Base-by-base conservation (phyloP, 2,113 vertebrate genomes). In the Choloepus hoffmanni region DNA sequence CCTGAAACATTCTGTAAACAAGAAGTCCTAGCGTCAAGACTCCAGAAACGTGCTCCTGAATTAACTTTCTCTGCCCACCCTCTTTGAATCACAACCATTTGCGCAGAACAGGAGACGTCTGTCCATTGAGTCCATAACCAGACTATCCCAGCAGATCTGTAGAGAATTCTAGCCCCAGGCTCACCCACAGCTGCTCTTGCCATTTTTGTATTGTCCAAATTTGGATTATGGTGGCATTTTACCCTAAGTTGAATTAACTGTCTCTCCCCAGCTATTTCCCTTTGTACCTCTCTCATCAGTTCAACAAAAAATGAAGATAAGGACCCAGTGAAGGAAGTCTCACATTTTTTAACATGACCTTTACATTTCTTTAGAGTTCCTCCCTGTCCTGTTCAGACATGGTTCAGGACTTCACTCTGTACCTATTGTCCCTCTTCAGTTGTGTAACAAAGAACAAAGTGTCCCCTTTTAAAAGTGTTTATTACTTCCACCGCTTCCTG, bases 401-500 rank as follows among this genome's bases (percentile, higher is more conserved):
- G 43, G 36, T 33, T 79, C 93, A 92, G 94, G 81, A 79, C 92
- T 88, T 93, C 77, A 26, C 76, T 60, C 81, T n/a, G 86, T 90
- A 94, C 96, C 77, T 85, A 62, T 82, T 90, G 96, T 96, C 85
- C 89, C 55, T 86, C 74, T 45, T 67, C 28, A 43, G 70, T 60
- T 95, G 83, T 90, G 53, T 40, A 55, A 81, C 93, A 73, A 60
- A 92, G 97, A 95, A 98, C 97, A 97, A 58, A 93, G 62, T 97
- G 97, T 98, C 96, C 95, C 79, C 87, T 82, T 96, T 93, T 85
- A 6, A 68, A 95, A 89, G 81, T 91, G 77, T 97, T 97, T 97
- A 97, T 98, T 94, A 90, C 97, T 97, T 97, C 97, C 96, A 50
- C 87, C 26, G 55, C 90, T 96, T 98, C 97, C 96, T 19, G 88